A percentile compares a stretch with the other conserved stretches of the same genome.
These are phyloP conservation scores for Adoxophyes honmai DNA, from an alignment of 1,140 invertebrate species.

Conservation along the genomic window DNA sequence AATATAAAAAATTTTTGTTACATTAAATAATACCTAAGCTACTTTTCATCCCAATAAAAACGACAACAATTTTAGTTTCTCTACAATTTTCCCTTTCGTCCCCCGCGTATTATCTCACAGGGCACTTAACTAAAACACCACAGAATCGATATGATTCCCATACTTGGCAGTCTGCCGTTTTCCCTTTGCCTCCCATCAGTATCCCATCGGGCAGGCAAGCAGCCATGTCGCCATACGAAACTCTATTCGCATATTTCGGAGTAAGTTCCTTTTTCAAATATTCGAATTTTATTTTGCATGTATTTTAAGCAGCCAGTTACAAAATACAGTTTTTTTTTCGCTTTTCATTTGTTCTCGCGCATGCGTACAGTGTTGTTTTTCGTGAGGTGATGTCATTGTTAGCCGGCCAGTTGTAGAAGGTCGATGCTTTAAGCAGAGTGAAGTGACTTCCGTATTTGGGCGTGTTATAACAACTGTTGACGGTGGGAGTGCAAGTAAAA, in stretches of 20 bases:
- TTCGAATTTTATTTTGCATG: not conserved
- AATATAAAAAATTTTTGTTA: too few species aligned
- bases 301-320: not conserved
- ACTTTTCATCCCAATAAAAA: too few species aligned
- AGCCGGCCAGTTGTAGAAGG: not conserved
- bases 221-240: slow-evolving; percentile 40
- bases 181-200: slow-evolving; percentile 30
- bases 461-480: too few species aligned
- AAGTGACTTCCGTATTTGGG: not conserved
- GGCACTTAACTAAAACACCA: not conserved
- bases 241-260: slow-evolving; percentile 39
- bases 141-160: not conserved
- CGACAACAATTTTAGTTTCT: too few species aligned
- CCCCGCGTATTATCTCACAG: too few species aligned
- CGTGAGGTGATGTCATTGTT: slow-evolving; percentile 2
- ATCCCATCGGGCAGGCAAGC: slow-evolving; percentile 31
- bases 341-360: not conserved
- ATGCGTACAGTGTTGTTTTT: not conserved
- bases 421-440: not conserved
- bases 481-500: too few species aligned
- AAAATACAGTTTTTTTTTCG: not conserved
- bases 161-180: slow-evolving; percentile 41
- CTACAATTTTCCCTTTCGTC: too few species aligned
- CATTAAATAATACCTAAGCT: too few species aligned
- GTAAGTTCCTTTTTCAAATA: slow-evolving; percentile 29